phyloP scores from a whole-genome alignment of 92 coral and sea anemone species.

The Isaurus tuberculatus region DNA sequence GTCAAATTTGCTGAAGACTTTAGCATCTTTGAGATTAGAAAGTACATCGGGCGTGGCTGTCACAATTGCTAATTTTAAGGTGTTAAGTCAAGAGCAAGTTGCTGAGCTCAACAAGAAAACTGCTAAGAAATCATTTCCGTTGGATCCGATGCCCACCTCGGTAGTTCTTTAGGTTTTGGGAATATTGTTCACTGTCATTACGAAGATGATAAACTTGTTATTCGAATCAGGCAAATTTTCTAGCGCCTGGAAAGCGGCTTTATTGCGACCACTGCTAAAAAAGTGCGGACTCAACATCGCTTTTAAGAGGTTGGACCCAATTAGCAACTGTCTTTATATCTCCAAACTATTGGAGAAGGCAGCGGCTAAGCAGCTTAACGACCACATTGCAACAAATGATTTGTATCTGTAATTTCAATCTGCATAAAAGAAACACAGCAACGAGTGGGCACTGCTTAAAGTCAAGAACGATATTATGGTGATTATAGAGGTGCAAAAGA shows the following conservation, averaged over 20 bases:
- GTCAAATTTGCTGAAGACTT: constrained; percentile 54
- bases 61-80: constrained; percentile 51
- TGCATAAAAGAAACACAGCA: constrained; percentile 50
- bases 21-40: constrained; percentile 37
- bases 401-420: constrained; percentile 45
- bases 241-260: constrained; percentile 56
- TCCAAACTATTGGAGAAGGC: constrained; percentile 65
- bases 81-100: too few relatives aligned
- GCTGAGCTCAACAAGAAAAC: too few relatives aligned
- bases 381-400: constrained; percentile 44
- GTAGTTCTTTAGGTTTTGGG: constrained; percentile 41
- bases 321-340: constrained; percentile 57
- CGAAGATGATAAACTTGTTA: constrained; percentile 60
- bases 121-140: constrained; percentile 44
- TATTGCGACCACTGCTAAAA: constrained; percentile 57
- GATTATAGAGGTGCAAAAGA: constrained; percentile 55
- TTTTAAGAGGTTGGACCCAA: constrained; percentile 65
- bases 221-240: constrained; percentile 65
- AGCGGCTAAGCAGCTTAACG: constrained; percentile 47
- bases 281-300: constrained; percentile 51
- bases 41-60: constrained; percentile 55
- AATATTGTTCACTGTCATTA: constrained; percentile 58
- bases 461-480: constrained; percentile 52
- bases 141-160: constrained; percentile 41
- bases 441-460: constrained; percentile 55